Evolutionary conservation across 2,797 vertebrate species (phyloP), one percentile per base, ranked within the genome.

Genomic region (Lagorchestes hirsutus): DNA sequence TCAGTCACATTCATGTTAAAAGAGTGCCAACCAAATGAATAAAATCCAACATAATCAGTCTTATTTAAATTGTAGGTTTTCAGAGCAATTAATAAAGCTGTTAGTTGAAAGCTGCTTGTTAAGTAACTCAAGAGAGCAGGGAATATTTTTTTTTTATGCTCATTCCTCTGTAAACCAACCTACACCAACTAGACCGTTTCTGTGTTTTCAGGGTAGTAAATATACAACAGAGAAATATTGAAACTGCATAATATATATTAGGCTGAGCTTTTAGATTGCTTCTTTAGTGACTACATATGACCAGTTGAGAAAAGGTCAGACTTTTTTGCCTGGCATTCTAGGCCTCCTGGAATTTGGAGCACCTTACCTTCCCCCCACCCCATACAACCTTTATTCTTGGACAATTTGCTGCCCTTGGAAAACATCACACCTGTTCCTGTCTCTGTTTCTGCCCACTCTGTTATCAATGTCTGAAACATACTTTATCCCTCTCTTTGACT

Each of bases 61-160:
- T 96, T 93, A 95, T 92, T 92, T 96, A 95, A 96, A 96, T 97
- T 93, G 92, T 90, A 96, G 93, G 95, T 93, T 97, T 98, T 97
- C 94, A 96, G 87, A 93, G 67, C 95, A 97, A 96, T 98, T 96
- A 97, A 97, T 96, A 94, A 96, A 97, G 90, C 67, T 55, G 55
- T 91, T 95, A 50, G 59, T 94, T 95, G 91, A 96, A 96, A 97
- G 95, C 55, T 90, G 59, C 92, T 95, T 95, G 95, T 93, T 96
- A 97, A 97, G 93, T 67, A 93, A 97, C 96, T 95, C 93, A 93
- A 93, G 74, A 97, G 95, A 97, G 94, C 62, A 87, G 93, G 91
- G 90, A 93, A 96, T 55, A 18, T 50, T 93, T 92, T 96, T 96
- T 50, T 62, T 96, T 31, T 90, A 92, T 93, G 94, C 93, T 91